Evolutionary conservation across 2,797 vertebrate genomes (phyloP), one percentile per base, ranked within the genome.

Genomic region (Malurus splendens): DNA sequence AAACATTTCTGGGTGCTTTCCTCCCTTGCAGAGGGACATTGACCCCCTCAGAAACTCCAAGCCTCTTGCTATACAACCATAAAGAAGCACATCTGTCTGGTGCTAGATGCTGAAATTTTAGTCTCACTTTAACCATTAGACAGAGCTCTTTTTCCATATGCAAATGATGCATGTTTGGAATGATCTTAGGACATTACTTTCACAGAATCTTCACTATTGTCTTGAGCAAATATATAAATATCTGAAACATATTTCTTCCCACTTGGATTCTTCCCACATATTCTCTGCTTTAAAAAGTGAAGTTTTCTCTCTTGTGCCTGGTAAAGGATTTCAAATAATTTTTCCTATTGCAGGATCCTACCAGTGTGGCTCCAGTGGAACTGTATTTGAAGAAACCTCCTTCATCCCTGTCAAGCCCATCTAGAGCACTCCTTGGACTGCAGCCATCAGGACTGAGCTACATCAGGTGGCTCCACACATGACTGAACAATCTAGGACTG

Each of bases 391-490:
- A 70, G 39, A 47, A 86, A 90, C 62, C 27, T 70, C 52, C 39
- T 78, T 32, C 12, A 30, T 71, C 42, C 10, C 10, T 18, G 10
- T 42, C 0, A 2, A n/a, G 41, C 27, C 25, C 2, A 2, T 60
- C 67, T 57, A 30, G 38, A 86, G 28, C 45, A 36, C n/a, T 20
- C 9, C 28, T 70, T 38, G n/a, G 52, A 17, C 51, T 81, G 41
- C 52, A 70, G 30, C 33, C 18, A 0, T 13, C 0, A 0, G 32
- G 62, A 23, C 12, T 45, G 61, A 87, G 17, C 33, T 4, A 0
- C 56, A 47, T 60, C 78, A 50, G 33, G 45, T 39, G 42, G 41
- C 23, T 91, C 27, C 48, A 59, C 41, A 74, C 6, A 22, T 10
- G 33, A 14, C 60, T 51, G 30, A 76, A 50, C 16, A 78, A 86